phyloP scores from a whole-genome alignment of 1,140 invertebrate species.

The Diorhabda sublineata region DNA sequence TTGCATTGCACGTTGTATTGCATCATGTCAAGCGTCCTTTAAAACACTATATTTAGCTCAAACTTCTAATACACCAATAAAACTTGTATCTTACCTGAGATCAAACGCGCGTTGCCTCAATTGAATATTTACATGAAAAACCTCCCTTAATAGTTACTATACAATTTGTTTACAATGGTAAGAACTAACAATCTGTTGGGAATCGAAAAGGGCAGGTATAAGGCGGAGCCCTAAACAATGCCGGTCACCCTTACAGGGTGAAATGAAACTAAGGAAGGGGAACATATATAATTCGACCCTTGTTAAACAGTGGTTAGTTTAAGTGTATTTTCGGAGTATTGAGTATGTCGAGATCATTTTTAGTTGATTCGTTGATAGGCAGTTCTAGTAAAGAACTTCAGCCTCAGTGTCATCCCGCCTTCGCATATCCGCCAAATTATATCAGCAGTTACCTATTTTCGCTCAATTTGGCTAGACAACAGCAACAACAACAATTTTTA shows the following conservation, averaged over 20 bases:
- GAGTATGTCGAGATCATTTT: slow-evolving; percentile 69
- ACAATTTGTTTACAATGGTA: slow-evolving; percentile 31
- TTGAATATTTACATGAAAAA: too few species aligned
- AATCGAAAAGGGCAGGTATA: slow-evolving; percentile 25
- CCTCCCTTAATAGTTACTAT: slow-evolving; percentile 27
- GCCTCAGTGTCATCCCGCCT: slow-evolving; percentile 47
- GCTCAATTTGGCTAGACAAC: slow-evolving; percentile 54
- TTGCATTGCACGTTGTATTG: too few species aligned
- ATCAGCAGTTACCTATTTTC: slow-evolving; percentile 60
- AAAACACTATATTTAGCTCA: too few species aligned
- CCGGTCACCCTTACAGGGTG: slow-evolving; percentile 10
- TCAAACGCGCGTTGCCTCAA: too few species aligned
- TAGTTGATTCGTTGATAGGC: slow-evolving; percentile 69
- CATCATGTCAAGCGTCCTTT: too few species aligned
- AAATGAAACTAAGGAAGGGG: slow-evolving; percentile 24
- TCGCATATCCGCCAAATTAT: slow-evolving; percentile 58
- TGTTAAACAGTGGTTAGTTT: slow-evolving; percentile 12
- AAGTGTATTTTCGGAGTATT: slow-evolving; percentile 5
- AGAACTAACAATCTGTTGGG: slow-evolving; percentile 13
- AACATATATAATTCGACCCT: slow-evolving; percentile 30
- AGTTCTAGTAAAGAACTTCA: slow-evolving; percentile 56
- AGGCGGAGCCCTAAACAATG: slow-evolving; percentile 33
- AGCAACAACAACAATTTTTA: slow-evolving; percentile 49
- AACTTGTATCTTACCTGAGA: too few species aligned
- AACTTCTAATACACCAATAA: too few species aligned